Conservation (phyloP, 2,797 vertebrate genomes). For the Sparidentex hasta region DNA sequence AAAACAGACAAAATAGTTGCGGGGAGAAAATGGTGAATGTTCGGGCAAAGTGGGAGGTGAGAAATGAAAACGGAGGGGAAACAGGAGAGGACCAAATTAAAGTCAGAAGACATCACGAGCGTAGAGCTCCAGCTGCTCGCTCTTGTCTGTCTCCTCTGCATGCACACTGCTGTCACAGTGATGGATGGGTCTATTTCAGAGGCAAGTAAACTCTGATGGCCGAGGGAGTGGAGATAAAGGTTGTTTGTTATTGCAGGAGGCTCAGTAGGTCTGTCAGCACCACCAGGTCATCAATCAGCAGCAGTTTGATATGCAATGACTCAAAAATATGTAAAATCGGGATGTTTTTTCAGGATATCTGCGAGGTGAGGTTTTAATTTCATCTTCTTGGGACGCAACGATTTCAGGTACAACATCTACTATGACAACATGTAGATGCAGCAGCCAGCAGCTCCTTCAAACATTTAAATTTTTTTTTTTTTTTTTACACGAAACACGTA, state of each 20-base stretch:
- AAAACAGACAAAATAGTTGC: conserved; percentile 7
- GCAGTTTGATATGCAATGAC: conserved; percentile 31
- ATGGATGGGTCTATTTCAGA: conserved; percentile 71
- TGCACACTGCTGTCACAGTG: conserved; percentile 57
- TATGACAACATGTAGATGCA: background rate
- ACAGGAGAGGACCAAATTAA: conserved; percentile 21
- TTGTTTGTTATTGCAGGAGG: conserved; percentile 38
- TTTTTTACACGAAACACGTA: too few species aligned
- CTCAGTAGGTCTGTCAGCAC: conserved; percentile 8
- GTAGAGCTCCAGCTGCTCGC: conserved; percentile 16
- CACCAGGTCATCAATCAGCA: conserved; percentile 28
- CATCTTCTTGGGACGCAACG: too few species aligned
- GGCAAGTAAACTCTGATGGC: conserved; percentile 14
- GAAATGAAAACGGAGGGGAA: conserved; percentile 17
- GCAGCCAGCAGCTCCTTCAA: too few species aligned
- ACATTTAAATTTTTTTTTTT: too few species aligned
- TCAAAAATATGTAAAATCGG: background rate
- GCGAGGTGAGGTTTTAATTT: too few species aligned
- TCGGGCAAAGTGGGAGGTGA: conserved; percentile 2
- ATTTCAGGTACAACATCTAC: background rate
- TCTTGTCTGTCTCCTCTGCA: conserved; percentile 45
- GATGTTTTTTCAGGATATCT: background rate
- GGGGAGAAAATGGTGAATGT: background rate
- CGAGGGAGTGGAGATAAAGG: conserved; percentile 27
- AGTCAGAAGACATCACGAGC: conserved; percentile 21